Evolutionary conservation across 2,888 invertebrate species (phyloP).

Genomic region (Drosophila neonasuta): DNA sequence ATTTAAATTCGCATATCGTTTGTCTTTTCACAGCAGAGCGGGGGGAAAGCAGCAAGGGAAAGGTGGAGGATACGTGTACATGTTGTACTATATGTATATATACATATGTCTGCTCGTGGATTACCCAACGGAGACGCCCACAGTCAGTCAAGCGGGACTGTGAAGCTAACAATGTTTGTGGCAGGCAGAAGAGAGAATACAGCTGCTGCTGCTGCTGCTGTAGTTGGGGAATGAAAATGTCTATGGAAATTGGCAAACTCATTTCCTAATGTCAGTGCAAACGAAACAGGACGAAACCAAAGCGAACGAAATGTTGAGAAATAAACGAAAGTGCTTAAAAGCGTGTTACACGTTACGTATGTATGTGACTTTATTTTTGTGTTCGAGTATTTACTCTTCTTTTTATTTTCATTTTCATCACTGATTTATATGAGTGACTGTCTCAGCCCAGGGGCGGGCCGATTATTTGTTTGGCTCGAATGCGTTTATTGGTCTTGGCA

Average conservation of each 20-base stretch:
- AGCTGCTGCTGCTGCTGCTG: slow-evolving; percentile 19
- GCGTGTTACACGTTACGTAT: slow-evolving; percentile 16
- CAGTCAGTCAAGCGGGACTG: slow-evolving; percentile 27
- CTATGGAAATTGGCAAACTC: slow-evolving; percentile 46
- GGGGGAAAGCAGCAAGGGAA: too few species aligned
- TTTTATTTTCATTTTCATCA: not conserved
- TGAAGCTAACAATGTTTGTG: slow-evolving; percentile 37
- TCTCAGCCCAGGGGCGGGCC: slow-evolving; percentile 32
- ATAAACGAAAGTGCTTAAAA: slow-evolving; percentile 18
- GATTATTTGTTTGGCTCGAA: slow-evolving; percentile 64
- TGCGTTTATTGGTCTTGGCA: slow-evolving; percentile 65
- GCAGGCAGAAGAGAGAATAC: not conserved
- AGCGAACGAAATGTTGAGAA: slow-evolving; percentile 11
- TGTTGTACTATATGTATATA: too few species aligned
- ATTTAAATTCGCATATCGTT: slow-evolving; percentile 49
- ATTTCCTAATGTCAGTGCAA: slow-evolving; percentile 53
- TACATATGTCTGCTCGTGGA: not conserved
- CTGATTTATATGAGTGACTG: slow-evolving; percentile 63
- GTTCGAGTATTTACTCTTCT: not conserved
- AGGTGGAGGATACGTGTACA: not conserved
- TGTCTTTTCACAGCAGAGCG: slow-evolving; percentile 23
- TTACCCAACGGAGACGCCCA: slow-evolving; percentile 18
- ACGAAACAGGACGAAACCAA: slow-evolving; percentile 8
- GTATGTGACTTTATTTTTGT: slow-evolving; percentile 26
- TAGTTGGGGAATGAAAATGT: slow-evolving; percentile 21